Base-by-base conservation (phyloP, 64 coral and sea anemone genomes). In the Pachyseris speciosa region DNA sequence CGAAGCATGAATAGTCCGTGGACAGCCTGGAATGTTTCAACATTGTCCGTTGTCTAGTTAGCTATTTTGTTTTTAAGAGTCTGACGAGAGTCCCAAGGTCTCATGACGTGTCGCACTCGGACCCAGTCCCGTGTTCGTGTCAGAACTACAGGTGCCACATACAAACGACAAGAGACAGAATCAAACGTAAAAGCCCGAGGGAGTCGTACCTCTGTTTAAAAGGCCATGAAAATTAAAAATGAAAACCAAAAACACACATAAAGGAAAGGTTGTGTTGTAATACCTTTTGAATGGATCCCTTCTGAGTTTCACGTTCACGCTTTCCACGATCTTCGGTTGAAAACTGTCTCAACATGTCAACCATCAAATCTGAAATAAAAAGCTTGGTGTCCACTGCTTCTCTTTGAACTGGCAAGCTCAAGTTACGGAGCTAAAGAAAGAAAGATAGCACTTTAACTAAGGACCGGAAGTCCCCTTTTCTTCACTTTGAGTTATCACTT, bases 261-360 rank as follows among this genome's bases (percentile, higher is more conserved):
- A 2, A 67, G 12, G 9, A 30, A 34, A 57, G 22, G 22, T 1
- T 57, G 15, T 3, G 11, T 4, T 6, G 3, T 38, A 2, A 30
- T 77, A 94, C 93, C 93, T 94, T 90, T 57, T 94, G 77, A 75
- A 94, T 89, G 20, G 55, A 90, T n/a, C 87, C 80, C 38, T 90
- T 94, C 31, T 73, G 77, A 40, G 87, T 88, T 57, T 94, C 93
- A 52, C 34, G 59, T 55, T 90, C 55, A 69, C 87, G 71, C 20
- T 60, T 94, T 25, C 41, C 37, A 37, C 93, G 77, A 40, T 66
- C 59, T 48, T 94, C 93, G 39, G 66, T 33, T 36, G 87, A 83
- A 16, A 85, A 74, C 64, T 71, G 67, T 65, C 64, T 67, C 13
- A 90, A 74, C 67, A 89, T 94, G 20, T 74, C 61, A 9, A 94